Percentiles rank a stretch among this genome's conserved stretches.
Conservation (phyloP, 2,888 invertebrate species). For the Euzophera pinguis region DNA sequence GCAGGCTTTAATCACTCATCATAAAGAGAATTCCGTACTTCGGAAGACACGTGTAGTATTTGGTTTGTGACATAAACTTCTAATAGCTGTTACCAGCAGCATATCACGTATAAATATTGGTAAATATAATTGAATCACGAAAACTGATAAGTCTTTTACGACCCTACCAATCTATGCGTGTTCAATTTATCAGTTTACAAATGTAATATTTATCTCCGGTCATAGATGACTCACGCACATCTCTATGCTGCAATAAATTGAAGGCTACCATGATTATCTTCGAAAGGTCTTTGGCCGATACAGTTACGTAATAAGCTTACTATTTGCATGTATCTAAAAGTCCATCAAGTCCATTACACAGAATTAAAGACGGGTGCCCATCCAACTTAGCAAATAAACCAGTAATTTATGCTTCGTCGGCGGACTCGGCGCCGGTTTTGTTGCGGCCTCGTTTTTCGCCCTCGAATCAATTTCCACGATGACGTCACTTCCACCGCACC, state of each 20-base stretch:
- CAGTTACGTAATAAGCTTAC: constrained; percentile 41
- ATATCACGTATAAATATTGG: no score
- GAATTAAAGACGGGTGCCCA: constrained; percentile 45
- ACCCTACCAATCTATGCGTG: neutral
- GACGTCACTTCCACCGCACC: constrained; percentile 57
- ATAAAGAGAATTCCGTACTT: no score
- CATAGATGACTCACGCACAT: constrained; percentile 8
- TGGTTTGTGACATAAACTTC: neutral
- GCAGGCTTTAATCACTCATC: no score
- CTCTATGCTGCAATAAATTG: constrained; percentile 22
- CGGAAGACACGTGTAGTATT: no score
- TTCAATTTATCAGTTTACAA: neutral
- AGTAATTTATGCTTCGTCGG: constrained; percentile 62
- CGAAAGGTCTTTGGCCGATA: constrained; percentile 32
- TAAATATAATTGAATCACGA: no score
- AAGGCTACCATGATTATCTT: constrained; percentile 28
- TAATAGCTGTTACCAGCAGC: neutral
- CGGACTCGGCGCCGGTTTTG: constrained; percentile 58
- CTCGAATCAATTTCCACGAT: constrained; percentile 72
- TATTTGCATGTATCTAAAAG: constrained; percentile 30
- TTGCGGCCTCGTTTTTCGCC: constrained; percentile 70
- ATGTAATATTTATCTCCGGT: constrained; percentile 8
- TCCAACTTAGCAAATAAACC: constrained; percentile 55
- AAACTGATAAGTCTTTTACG: no score
- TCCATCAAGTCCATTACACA: constrained; percentile 40